Evolutionary conservation across 2,113 vertebrate genomes (phyloP), one percentile per base, ranked within the genome.

Genomic region (Dissostichus mawsoni): DNA sequence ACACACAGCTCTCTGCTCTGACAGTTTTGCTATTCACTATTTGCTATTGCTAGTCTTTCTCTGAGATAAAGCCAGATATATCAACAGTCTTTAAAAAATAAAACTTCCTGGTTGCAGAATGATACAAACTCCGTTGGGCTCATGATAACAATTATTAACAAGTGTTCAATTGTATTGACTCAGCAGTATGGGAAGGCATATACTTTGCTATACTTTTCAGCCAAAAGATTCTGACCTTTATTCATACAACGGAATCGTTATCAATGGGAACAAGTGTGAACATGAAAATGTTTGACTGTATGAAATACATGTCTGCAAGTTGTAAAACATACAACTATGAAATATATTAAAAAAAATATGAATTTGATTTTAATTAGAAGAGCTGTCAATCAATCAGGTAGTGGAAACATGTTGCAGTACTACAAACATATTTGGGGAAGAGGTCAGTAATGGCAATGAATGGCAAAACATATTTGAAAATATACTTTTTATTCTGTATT

Each of bases 21-120:
- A 89, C 87, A 85, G 77, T 89, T 92, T 89, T 83, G 68, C 90
- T 65, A 79, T 87, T 88, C 85, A 86, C 41, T 29, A 29, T 29
- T 29, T 29, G 29, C 50, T 57, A n/a, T 62, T 73, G 69, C 63
- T 11, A 64, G 78, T 55, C 20, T 61, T 14, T 73, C 78, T 59
- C 71, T 63, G 56, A 41, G 82, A 76, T 75, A 82, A 41, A 68
- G 74, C 74, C 75, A 62, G 77, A 57, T 16, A 79, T 61, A 57
- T 69, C 41, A 45, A 52, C 57, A 81, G 59, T 23, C 61, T 64
- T 58, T 16, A 41, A 52, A 64, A 25, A 52, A 18, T 51, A 69
- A 55, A 69, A 29, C 70, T 57, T 61, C 9, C 25, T 36, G 23
- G 50, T 16, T 53, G 65, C 33, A 53, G 71, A 69, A 67, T 36